A percentile compares a stretch with the other conserved stretches of the same genome.
These are phyloP conservation scores for Malurus splendens DNA, from an alignment of 2,797 vertebrate species.

Conservation along the genomic window DNA sequence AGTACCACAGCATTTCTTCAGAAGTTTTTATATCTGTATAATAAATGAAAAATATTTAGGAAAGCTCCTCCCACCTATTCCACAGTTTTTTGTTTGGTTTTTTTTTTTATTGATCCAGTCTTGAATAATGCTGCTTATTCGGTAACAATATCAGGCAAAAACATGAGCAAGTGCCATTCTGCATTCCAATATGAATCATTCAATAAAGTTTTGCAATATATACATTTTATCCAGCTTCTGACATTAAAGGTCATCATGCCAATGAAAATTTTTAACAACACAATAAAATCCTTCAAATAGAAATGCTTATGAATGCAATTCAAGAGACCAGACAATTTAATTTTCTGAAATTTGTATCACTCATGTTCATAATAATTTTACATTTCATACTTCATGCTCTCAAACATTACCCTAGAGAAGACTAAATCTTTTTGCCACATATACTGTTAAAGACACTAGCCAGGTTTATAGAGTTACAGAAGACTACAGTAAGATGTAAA, in stretches of 20 bases:
- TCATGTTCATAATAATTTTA: constrained; percentile 55
- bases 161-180: constrained; percentile 53
- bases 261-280: constrained; percentile 48
- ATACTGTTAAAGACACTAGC: constrained; percentile 54
- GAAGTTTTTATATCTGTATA: neutral
- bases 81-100: neutral
- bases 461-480: constrained; percentile 49
- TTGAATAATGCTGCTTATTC: constrained; percentile 57
- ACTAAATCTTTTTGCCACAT: constrained; percentile 45
- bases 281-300: constrained; percentile 55
- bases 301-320: constrained; percentile 53
- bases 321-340: constrained; percentile 58
- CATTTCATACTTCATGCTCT: constrained; percentile 72
- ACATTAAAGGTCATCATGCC: constrained; percentile 68
- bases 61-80: neutral
- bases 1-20: neutral
- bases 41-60: neutral
- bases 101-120: constrained; percentile 65
- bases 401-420: constrained; percentile 64
- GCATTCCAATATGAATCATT: constrained; percentile 49
- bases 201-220: constrained; percentile 50
- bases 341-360: constrained; percentile 55
- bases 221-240: constrained; percentile 58
- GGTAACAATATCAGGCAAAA: constrained; percentile 51
- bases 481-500: constrained; percentile 58